Base-by-base conservation (phyloP, 2,888 invertebrate genomes). In the Ectemnius lituratus region DNA sequence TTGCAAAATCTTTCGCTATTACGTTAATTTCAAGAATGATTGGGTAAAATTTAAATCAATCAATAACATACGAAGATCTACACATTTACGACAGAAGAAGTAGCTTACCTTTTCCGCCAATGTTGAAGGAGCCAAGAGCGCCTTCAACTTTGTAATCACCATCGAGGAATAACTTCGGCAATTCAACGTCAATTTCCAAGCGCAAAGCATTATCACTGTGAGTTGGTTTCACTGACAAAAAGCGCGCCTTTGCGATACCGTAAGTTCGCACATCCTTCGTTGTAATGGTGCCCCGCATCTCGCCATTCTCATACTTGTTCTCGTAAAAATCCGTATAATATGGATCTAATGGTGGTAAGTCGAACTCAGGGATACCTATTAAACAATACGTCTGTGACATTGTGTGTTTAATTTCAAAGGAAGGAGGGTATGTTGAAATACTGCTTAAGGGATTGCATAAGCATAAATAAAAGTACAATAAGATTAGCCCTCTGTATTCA, bases 91-190 rank as follows among this genome's bases (percentile, higher is more conserved):
- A 20, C 20, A 20, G 20, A 20, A 11, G 4, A 52, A 16, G 8
- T 52, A 16, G 13, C 52, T 20, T 89, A 95, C 95, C 92, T 93
- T 94, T 92, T 37, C 95, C 94, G 71, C 92, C 92, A 74, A 95
- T 86, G 80, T 92, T 93, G 77, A 95, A 90, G 11, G 92, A 91
- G 76, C 94, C 94, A 69, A 95, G 91, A 49, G 92, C 91, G 14
- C 95, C 94, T 73, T 94, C 93, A 0, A 93, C 94, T 80, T 92
- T 92, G 87, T 94, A 95, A 37, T 92, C 89, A 3, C 95, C 94
- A 62, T 92, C 93, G 2, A 94, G 89, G 56, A 91, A 86, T 11
- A 94, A 85, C 79, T 91, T 91, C 0, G 94, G 94, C 37, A 93
- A 88, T 52, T 92, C 92, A 73, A 93, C 85, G 73, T 94, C 93